phyloP scores from a whole-genome alignment of 2,888 invertebrate genomes.

The Napeogenes inachia region DNA sequence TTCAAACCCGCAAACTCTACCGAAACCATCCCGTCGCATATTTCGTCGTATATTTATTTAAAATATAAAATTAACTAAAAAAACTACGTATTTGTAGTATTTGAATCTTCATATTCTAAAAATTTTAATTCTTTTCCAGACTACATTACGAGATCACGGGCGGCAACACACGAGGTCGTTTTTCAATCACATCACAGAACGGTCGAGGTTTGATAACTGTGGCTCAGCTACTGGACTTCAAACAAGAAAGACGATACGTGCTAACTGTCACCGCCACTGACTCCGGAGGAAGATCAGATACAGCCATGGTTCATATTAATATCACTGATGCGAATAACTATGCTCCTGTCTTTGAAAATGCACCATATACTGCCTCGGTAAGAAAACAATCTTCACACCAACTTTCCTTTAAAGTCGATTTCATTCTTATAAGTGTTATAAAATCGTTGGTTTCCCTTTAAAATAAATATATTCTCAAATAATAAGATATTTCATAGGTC shows the following conservation, averaged over 20 bases:
- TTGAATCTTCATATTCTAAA: background rate
- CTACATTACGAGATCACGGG: constrained; percentile 91
- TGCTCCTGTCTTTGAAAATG: constrained; percentile 94
- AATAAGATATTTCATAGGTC: constrained; percentile 63
- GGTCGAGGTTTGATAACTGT: constrained; percentile 91
- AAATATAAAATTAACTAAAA: too few relatives aligned
- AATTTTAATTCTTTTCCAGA: constrained; percentile 39
- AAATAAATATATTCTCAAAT: too few relatives aligned
- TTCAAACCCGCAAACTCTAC: too few relatives aligned
- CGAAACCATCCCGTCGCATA: too few relatives aligned
- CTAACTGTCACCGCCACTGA: constrained; percentile 93
- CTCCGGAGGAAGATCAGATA: constrained; percentile 91
- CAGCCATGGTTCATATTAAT: constrained; percentile 93
- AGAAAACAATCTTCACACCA: constrained; percentile 32
- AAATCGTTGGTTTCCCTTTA: too few relatives aligned
- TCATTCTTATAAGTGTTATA: too few relatives aligned
- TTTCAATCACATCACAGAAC: constrained; percentile 93
- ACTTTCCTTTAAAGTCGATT: too few relatives aligned
- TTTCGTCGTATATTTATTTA: too few relatives aligned
- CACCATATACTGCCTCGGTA: constrained; percentile 91
- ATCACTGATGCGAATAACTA: constrained; percentile 97
- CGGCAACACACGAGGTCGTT: constrained; percentile 90
- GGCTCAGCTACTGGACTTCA: constrained; percentile 93
- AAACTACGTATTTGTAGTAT: too few relatives aligned
- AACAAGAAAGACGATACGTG: constrained; percentile 91